Evolutionary conservation across 2,113 vertebrate species (phyloP).

Genomic region (Muntiacus muntjak): DNA sequence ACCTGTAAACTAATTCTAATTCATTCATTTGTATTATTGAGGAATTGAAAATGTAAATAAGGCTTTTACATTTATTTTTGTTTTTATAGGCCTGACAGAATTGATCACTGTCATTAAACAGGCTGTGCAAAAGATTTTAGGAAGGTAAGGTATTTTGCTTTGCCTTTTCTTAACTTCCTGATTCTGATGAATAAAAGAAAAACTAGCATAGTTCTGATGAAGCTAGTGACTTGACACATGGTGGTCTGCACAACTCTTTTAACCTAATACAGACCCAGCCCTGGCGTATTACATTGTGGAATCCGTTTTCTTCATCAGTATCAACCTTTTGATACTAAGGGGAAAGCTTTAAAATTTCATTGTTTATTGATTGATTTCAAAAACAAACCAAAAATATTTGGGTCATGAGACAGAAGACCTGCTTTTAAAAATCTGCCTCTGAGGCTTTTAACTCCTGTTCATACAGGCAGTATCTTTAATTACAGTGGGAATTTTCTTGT

Average conservation of each 20-base stretch:
- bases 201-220: not conserved
- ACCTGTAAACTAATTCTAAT: not conserved
- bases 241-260: not conserved
- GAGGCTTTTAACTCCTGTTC: not conserved
- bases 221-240: not conserved
- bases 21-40: not conserved
- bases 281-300: not conserved
- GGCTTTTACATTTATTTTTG: constrained; percentile 34
- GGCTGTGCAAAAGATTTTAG: constrained; percentile 90
- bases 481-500: constrained; percentile 36
- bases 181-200: constrained; percentile 16
- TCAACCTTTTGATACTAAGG: not conserved
- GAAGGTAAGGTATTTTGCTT: constrained; percentile 82
- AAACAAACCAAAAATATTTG: constrained; percentile 34
- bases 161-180: constrained; percentile 21
- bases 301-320: not conserved
- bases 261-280: not conserved
- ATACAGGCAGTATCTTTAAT: not conserved
- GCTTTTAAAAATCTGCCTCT: constrained; percentile 16
- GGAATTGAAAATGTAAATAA: not conserved
- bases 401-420: not conserved
- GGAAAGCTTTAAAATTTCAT: not conserved
- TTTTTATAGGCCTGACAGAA: constrained; percentile 87
- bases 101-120: constrained; percentile 94
- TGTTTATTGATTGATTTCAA: constrained; percentile 4